These are phyloP conservation scores for Cettia cetti DNA, from an alignment of 2,113 vertebrate species.

Conservation along the genomic window DNA sequence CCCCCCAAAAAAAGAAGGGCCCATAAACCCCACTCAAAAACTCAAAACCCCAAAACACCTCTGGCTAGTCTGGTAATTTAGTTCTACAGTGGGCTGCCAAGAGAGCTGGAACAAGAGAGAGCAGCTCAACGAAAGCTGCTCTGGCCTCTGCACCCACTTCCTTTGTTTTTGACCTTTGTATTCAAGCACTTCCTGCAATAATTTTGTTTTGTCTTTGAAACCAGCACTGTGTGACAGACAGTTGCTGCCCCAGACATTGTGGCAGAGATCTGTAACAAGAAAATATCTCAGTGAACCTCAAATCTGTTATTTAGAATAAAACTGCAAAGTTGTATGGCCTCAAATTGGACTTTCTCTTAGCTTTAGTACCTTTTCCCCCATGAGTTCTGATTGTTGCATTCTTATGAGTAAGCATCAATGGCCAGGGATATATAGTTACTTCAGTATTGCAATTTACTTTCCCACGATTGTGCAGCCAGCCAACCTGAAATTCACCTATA, in stretches of 20 bases:
- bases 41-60: not conserved
- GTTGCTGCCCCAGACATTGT: not conserved
- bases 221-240: not conserved
- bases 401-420: not conserved
- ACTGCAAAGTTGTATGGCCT: not conserved
- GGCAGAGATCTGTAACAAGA: not conserved
- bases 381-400: not conserved
- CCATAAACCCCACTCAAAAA: not conserved
- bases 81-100: not conserved
- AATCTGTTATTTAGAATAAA: not conserved
- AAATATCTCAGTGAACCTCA: not conserved
- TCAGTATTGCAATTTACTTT: not conserved
- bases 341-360: not conserved
- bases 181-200: conserved; percentile 10
- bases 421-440: not conserved
- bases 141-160: not conserved
- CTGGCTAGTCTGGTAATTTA: not conserved
- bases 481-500: not conserved
- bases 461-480: not conserved
- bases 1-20: not conserved
- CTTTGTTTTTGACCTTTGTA: conserved; percentile 1
- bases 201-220: conserved; percentile 25
- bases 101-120: not conserved
- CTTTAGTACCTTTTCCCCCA: not conserved
- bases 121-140: not conserved